Base-by-base conservation (phyloP, 2,888 invertebrate genomes). In the Meloe dianella region DNA sequence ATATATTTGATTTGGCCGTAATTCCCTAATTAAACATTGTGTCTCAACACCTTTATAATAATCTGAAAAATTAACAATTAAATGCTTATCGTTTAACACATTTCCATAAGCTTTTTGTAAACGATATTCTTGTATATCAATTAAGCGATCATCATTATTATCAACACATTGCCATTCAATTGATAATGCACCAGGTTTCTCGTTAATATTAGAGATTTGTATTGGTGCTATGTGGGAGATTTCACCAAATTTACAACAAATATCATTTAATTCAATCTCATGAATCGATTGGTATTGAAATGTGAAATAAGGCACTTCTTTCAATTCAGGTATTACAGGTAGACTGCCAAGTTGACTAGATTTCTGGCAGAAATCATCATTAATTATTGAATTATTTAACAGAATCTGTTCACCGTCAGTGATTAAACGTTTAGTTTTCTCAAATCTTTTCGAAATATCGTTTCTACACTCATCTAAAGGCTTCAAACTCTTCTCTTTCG, bases 241-340 rank as follows among this genome's bases (percentile, higher is more conserved):
- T 63, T 78, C 75, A 17, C 83, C 83, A 69, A 81, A 77, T 24
- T 76, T 69, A 20, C 67, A 69, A 64, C 80, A 78, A 32, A 77
- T 70, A 61, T 77, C 73, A 30, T 71, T 64, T 60, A 82, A 63
- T 60, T 80, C 75, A 10, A 64, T 68, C 66, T 79, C 75, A 57
- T 73, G 74, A 22, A 77, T 80, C n/a, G 79, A 74, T 30, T 85
- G 83, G 60, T 82, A 81, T 71, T 85, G 84, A 69, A 87, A 86
- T 29, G 84, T 84, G 61, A 88, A 83, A 74, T 82, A 86, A 60
- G 87, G 86, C 67, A 88, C 86, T 72, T 87, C 87, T 72, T 85
- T 85, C n/a, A 86, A 79, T 63, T 83, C 82, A 32, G 88, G 88
- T 20, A 88, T 86, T 73, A 86, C 87, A 29, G 88, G 88, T 66